Evolutionary conservation across 2,888 invertebrate species (phyloP), one percentile per base, ranked within the genome.

Genomic region (Tetragnatha montana): DNA sequence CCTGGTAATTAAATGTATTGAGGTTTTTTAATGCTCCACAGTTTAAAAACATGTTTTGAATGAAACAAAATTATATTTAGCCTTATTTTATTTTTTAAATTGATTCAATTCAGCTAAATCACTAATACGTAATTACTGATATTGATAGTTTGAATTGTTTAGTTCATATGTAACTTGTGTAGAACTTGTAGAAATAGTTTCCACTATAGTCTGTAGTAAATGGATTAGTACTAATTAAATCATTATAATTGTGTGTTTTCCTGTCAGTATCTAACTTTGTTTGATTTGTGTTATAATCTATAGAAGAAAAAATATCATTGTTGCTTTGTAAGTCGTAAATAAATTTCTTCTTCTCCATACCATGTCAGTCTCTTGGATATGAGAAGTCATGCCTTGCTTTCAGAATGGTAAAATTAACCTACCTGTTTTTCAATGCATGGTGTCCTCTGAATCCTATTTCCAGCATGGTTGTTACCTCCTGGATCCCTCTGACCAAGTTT

Each of bases 321-420:
- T 73, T 22, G 22, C 73, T n/a, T 73, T 83, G 76, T 60, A 60
- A 76, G 49, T 49, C 50, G 82, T 78, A 78, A 84, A 85, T 69
- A 47, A 81, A 70, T 87, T 78, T 88, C 71, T 81, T 91, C 85
- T 88, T 87, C 81, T 82, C 86, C 74, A 68, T 68, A 81, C 75
- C 80, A 82, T 87, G 51, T 84, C 90, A 90, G 90, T 90, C 90
- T 90, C 60, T 68, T 90, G 90, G 90, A 91, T 68, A 82, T 88
- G 79, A 88, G 91, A 88, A 88, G 88, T 70, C 81, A 91, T 76
- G 81, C 85, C 88, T 88, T 91, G 88, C 91, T 84, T 78, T 88
- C 91, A 71, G 91, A 91, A 91, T 91, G 91, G 91, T 91, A 91
- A 91, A 75, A 86, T 60, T 75, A 70, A 74, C 35, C 51, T 89